phyloP scores from a whole-genome alignment of 2,888 invertebrate species.

The Erebia epiphron region DNA sequence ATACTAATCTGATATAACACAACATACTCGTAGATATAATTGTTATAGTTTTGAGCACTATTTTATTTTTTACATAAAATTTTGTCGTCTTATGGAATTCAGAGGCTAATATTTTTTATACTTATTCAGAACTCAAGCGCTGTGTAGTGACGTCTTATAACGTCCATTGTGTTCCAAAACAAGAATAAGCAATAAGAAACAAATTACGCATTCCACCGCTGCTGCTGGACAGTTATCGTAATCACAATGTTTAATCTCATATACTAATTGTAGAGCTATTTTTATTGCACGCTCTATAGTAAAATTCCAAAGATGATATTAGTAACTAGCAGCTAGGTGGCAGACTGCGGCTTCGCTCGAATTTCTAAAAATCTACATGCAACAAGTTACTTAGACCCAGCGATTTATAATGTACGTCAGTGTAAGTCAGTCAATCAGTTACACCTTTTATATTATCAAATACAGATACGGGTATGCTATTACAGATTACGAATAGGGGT shows the following conservation, averaged over 20 bases:
- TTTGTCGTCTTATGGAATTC: background rate
- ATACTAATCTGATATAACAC: no score
- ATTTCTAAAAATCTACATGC: background rate
- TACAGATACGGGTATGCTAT: no score
- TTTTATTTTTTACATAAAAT: background rate
- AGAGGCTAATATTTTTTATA: background rate
- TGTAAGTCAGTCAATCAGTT: no score
- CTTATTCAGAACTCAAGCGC: conserved; percentile 5
- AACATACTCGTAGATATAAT: no score
- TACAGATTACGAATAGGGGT: no score
- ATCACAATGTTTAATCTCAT: conserved; percentile 26
- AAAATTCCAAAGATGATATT: background rate
- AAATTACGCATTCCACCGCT: conserved; percentile 38
- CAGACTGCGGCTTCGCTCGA: background rate
- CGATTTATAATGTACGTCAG: no score
- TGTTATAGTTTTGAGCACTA: background rate
- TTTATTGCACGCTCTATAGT: conserved; percentile 5
- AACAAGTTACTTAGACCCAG: no score
- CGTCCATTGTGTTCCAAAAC: conserved; percentile 65
- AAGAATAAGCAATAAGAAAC: conserved; percentile 51
- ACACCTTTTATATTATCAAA: no score
- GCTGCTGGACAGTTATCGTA: conserved; percentile 19
- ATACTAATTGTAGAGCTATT: conserved; percentile 20
- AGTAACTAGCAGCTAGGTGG: background rate
- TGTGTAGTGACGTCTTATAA: conserved; percentile 27